phyloP scores from a whole-genome alignment of 2,113 vertebrate genomes.

The Kobus ellipsiprymnus region DNA sequence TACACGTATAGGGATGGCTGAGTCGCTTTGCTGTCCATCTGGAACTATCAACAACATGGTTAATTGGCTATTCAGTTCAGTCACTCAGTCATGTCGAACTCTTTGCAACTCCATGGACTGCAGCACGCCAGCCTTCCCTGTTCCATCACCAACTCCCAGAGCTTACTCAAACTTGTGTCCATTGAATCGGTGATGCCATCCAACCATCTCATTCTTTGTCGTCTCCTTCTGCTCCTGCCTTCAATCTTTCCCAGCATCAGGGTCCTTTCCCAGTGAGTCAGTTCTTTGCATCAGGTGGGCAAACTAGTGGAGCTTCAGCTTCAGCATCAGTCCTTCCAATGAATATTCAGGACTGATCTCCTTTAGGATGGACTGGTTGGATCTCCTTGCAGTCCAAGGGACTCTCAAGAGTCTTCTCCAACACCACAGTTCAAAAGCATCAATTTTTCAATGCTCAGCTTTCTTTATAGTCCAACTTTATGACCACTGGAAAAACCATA shows the following conservation, averaged over 20 bases:
- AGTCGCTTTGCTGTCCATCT: background rate
- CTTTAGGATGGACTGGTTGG: background rate
- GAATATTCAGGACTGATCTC: background rate
- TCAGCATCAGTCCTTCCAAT: background rate
- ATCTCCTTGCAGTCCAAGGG: background rate
- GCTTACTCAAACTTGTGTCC: background rate
- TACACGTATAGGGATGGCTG: background rate
- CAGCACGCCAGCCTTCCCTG: background rate
- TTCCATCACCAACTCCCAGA: background rate
- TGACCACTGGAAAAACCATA: background rate
- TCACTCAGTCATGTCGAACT: background rate
- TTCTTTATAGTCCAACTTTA: background rate
- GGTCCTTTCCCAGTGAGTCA: background rate
- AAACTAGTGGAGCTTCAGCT: background rate
- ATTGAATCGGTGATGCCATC: background rate
- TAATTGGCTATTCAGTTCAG: background rate
- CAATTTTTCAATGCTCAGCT: fast-evolving
- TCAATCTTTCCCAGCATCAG: background rate
- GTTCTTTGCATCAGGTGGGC: background rate
- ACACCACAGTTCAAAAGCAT: background rate
- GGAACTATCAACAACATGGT: background rate
- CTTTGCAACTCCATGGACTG: background rate
- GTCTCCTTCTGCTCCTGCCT: background rate
- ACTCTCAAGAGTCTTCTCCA: background rate
- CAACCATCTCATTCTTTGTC: background rate